Evolutionary conservation across 2,888 invertebrate genomes (phyloP).

Genomic region (Lampropteryx suffumata): DNA sequence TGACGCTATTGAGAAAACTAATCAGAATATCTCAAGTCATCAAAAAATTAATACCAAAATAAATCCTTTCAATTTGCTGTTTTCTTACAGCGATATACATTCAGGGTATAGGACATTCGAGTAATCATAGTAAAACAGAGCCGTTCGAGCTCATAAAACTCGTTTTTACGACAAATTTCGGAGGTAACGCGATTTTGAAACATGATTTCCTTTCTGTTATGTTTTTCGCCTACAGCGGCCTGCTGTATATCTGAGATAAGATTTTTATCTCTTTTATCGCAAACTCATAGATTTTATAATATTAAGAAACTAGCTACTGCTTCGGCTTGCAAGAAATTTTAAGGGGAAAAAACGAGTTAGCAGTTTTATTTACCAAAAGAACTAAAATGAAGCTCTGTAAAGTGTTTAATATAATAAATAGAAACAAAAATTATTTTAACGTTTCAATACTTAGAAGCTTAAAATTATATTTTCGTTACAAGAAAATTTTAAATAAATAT

Average conservation of each 20-base stretch:
- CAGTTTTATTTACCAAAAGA: no score
- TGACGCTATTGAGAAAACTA: no score
- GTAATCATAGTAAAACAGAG: constrained; percentile 38
- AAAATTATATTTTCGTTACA: no score
- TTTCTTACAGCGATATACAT: constrained; percentile 5
- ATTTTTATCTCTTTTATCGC: constrained; percentile 2
- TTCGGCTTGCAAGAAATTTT: no score
- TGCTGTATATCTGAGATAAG: constrained; percentile 16
- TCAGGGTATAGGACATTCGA: constrained; percentile 28
- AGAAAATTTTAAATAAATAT: no score
- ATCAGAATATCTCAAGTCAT: no score
- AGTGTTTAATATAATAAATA: no score
- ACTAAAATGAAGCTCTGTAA: no score
- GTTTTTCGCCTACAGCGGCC: constrained; percentile 28
- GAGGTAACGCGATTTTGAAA: constrained; percentile 55
- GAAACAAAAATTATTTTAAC: background rate
- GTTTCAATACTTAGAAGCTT: no score
- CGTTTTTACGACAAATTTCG: constrained; percentile 59
- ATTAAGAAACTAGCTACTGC: background rate
- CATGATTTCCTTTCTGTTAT: constrained; percentile 37
- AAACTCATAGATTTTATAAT: background rate
- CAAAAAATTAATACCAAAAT: constrained; percentile 5
- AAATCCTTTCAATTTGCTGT: constrained; percentile 20
- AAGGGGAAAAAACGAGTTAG: no score
- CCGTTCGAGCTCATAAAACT: constrained; percentile 46